Base-by-base conservation (phyloP, 2,797 vertebrate species). In the Rachycentron canadum region DNA sequence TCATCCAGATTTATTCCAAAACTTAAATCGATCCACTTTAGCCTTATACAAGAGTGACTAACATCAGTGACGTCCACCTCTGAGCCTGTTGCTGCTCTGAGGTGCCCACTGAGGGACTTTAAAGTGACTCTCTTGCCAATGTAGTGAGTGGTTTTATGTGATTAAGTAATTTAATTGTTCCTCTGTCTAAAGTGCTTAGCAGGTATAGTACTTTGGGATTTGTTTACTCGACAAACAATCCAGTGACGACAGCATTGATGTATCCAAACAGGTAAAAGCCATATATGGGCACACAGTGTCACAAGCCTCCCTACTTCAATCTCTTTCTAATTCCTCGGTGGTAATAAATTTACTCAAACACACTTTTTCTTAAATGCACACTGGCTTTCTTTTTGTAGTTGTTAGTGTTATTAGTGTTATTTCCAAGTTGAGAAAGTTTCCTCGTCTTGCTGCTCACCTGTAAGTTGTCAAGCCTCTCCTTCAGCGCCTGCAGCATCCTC, bases 381-480 rank as follows among this genome's bases (percentile, higher is more conserved):
- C 0, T 5, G 3, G 21, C 17, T 40, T 38, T 38, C 16, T 65
- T 4, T 47, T 19, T 53, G 5, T 43, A 32, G 16, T 38, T 28
- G 16, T 56, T 75, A 43, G n/a, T n/a, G n/a, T n/a, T 47, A 16
- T 49, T 14, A 7, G 47, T 5, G 8, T n/a, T 19, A n/a, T 55
- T 26, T 28, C 3, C 17, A 16, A 82, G 61, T 78, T 72, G 5
- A 1, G 30, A 58, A 83, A 78, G 65, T 79, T 68, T 66, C 14
- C 41, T 55, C 43, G 7, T 9, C 9, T 36, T 8, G 32, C n/a
- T 63, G 47, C 90, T 88, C 91, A 96, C 96, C 96, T 96, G 95
- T 69, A 97, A 86, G 82, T 95, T 95, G 77, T 95, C 94, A 87
- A 96, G 91, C 76, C 95, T 90, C 76, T 96, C 96, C 88, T 95